Percentiles rank a stretch among this genome's conserved stretches.
Evolutionary conservation across 1,140 invertebrate species (phyloP).

Genomic region (Aphis craccivora): DNA sequence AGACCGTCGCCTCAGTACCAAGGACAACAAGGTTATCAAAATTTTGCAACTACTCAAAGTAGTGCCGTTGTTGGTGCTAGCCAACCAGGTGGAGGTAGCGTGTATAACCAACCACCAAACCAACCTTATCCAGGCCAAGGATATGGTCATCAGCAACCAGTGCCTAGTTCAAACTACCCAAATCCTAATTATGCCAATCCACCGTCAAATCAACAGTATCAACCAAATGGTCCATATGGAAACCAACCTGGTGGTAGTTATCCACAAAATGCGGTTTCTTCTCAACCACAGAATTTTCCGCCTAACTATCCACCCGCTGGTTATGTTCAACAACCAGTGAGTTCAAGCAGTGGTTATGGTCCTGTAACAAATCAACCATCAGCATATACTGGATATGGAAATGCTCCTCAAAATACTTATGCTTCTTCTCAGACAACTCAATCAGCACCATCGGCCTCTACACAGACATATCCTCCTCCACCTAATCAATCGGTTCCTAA

Average conservation of each 20-base stretch:
- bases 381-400: constrained; percentile 57
- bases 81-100: constrained; percentile 13
- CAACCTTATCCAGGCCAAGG: constrained; percentile 45
- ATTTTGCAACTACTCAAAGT: constrained; percentile 38
- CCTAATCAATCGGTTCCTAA: constrained; percentile 43
- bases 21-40: constrained; percentile 44
- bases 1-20: constrained; percentile 41
- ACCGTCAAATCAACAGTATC: constrained; percentile 40
- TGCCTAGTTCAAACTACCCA: constrained; percentile 25
- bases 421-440: constrained; percentile 59
- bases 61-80: background rate
- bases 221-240: constrained; percentile 37
- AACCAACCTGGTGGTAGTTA: constrained; percentile 50
- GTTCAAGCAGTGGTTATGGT: constrained; percentile 31
- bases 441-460: constrained; percentile 59
- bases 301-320: constrained; percentile 48
- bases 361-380: constrained; percentile 49
- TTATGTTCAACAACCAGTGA: constrained; percentile 54
- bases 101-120: constrained; percentile 39
- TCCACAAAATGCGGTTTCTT: constrained; percentile 4
- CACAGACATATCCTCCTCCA: constrained; percentile 58
- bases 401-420: constrained; percentile 58
- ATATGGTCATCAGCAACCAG: constrained; percentile 51
- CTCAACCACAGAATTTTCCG: constrained; percentile 45
- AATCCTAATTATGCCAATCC: constrained; percentile 42